These are phyloP conservation scores for Spinus olivaceus DNA, from an alignment of 2,797 vertebrate species.

Conservation along the genomic window DNA sequence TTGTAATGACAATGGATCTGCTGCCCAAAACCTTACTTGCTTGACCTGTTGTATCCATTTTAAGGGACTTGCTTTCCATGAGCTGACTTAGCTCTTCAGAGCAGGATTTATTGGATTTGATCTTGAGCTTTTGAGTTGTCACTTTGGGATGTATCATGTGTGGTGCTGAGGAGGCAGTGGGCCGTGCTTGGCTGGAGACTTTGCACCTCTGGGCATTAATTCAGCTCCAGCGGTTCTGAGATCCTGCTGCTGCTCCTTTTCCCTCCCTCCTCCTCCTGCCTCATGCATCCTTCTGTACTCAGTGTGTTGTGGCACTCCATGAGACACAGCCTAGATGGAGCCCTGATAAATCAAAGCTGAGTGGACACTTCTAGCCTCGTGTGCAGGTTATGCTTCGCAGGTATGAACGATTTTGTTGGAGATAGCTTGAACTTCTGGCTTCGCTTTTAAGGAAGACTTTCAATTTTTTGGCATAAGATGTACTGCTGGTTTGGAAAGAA, in stretches of 20 bases:
- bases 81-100: not conserved
- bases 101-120: slow-evolving; percentile 16
- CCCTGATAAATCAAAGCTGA: not conserved
- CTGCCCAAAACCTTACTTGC: not conserved
- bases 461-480: not conserved
- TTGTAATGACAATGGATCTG: not conserved
- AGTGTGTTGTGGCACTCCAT: not conserved
- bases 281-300: not conserved
- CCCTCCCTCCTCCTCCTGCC: not conserved
- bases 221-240: accelerated
- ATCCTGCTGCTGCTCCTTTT: not conserved
- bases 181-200: not conserved
- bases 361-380: not conserved
- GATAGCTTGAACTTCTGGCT: not conserved
- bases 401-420: not conserved
- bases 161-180: not conserved
- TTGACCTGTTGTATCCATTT: not conserved
- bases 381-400: not conserved
- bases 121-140: slow-evolving; percentile 28
- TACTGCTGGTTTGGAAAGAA: not conserved
- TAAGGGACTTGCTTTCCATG: not conserved
- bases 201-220: not conserved
- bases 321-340: not conserved
- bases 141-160: not conserved
- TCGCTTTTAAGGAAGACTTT: not conserved